These are phyloP conservation scores for Brachypterus glaber DNA, from an alignment of 2,888 invertebrate species.

Conservation along the genomic window DNA sequence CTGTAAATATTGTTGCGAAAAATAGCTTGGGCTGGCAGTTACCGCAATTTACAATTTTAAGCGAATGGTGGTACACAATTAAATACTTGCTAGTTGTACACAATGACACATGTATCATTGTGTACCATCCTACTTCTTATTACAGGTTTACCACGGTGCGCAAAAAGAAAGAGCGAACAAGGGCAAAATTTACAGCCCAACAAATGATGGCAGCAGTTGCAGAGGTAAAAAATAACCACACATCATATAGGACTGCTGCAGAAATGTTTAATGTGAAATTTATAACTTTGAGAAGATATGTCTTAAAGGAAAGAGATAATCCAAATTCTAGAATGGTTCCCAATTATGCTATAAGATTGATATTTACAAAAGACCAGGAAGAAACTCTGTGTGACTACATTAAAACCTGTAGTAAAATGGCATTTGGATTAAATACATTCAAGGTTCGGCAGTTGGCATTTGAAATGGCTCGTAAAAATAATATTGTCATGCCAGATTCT, in stretches of 20 bases:
- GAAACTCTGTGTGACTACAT: constrained; percentile 3
- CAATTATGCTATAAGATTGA: constrained; percentile 10
- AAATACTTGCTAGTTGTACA: constrained; percentile 1
- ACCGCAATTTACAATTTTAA: no score
- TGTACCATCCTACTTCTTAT: constrained; percentile 2
- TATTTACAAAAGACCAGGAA: constrained; percentile 9
- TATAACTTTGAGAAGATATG: constrained; percentile 7
- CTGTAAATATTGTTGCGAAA: no score
- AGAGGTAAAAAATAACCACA: constrained; percentile 8
- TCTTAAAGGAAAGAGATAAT: constrained; percentile 8
- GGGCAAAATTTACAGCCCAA: constrained; percentile 8
- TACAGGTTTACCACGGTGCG: constrained; percentile 9
- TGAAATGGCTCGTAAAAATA: no score
- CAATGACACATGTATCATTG: constrained; percentile 5
- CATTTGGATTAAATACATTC: constrained; percentile 4
- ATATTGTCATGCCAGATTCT: no score
- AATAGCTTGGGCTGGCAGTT: no score
- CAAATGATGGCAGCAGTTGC: constrained; percentile 9
- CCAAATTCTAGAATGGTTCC: constrained; percentile 9
- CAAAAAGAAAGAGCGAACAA: constrained; percentile 10
- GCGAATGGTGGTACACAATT: no score
- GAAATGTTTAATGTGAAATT: constrained; percentile 9
- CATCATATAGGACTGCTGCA: constrained; percentile 6
- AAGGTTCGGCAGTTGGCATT: constrained; percentile 4
- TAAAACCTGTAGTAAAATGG: constrained; percentile 5